Base-by-base conservation (phyloP, 2,797 vertebrate species). In the Takifugu rubripes region DNA sequence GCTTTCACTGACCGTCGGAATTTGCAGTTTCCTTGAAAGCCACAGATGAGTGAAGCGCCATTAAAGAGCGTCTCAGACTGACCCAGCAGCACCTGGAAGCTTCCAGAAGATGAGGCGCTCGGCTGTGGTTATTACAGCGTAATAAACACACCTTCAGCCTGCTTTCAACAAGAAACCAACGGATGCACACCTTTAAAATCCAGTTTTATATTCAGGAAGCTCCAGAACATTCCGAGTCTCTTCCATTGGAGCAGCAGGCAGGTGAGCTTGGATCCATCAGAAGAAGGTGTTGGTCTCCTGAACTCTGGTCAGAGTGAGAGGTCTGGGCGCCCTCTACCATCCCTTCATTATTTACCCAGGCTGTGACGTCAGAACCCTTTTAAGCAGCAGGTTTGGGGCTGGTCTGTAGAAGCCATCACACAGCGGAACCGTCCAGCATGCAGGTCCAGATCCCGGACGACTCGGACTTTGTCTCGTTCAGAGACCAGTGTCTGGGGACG, bases 381-480 rank as follows among this genome's bases (percentile, higher is more conserved):
- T 2, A 3, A 2, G 1, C 36, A 40, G 36, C 31, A 33, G 31
- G 31, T 33, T 10, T 2, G 33, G 1, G 31, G 31, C 31, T 33
- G 12, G 36, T 4, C 11, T 14, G 36, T 12, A 40, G 36, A 14
- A 4, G 36, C 11, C 1, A 3, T 1, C 8, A 10, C 1, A 4
- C 27, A 33, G 31, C 36, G 3, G 43, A 44, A 17, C 16, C 16
- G 16, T 14, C 12, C 36, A 31, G 4, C 49, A 92, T 93, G 92
- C 87, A 90, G 58, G 92, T 93, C 49, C 93, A 94, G 70, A 92
- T 94, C 79, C 93, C 92, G 3, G 93, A 94, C 52, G 92, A 94
- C 82, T 82, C 90, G 11, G 90, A 93, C 77, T 93, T 94, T 88
- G 89, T 84, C 45, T 92, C 92, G 11, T 96, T 96, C 82, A 92